Evolutionary conservation across 64 coral and sea anemone genomes (phyloP).

Genomic region (Anthopleura sola): DNA sequence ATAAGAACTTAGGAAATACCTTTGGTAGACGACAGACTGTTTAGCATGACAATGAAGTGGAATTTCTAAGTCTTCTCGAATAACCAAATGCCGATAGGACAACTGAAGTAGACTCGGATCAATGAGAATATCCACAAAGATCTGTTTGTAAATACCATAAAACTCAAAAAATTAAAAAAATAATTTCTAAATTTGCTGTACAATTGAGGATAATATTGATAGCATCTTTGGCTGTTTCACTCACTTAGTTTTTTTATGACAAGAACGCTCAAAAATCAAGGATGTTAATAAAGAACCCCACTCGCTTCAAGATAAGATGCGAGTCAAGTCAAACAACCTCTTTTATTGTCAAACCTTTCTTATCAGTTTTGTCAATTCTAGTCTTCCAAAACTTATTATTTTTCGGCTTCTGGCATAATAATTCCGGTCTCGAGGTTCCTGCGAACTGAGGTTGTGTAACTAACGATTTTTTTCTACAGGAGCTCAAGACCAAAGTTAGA

Average conservation of each 20-base stretch:
- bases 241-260: constrained; percentile 3
- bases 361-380: constrained; percentile 15
- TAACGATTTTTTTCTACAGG: not conserved
- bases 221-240: not conserved
- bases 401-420: not conserved
- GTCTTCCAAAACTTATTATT: constrained; percentile 5
- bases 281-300: constrained; percentile 3
- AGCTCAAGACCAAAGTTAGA: too few species aligned
- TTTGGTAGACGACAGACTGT: not conserved
- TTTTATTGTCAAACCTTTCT: constrained; percentile 14
- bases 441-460: not conserved
- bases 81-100: not conserved
- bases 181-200: not conserved
- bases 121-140: not conserved
- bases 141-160: not conserved
- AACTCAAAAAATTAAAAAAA: not conserved
- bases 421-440: not conserved
- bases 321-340: constrained; percentile 5
- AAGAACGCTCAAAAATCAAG: constrained; percentile 12
- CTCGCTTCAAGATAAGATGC: not conserved
- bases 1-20: constrained; percentile 7
- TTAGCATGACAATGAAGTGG: not conserved
- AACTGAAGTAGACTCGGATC: not conserved
- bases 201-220: not conserved
- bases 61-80: not conserved